Base-by-base conservation (phyloP, 2,797 vertebrate species). In the Diglossa cyanea region DNA sequence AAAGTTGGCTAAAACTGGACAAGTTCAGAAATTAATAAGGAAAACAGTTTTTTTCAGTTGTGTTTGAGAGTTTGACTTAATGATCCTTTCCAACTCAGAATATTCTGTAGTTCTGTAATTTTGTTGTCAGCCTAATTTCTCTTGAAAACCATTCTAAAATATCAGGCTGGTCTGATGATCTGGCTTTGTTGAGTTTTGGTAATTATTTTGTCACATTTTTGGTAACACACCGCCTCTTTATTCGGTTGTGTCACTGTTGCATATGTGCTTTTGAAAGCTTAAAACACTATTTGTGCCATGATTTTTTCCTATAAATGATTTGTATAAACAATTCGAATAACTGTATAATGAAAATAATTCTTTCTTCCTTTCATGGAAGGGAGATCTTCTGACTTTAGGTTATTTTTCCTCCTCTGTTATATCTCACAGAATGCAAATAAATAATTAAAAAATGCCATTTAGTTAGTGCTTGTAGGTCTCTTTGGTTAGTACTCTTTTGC, bases 221-320 rank as follows among this genome's bases (percentile, higher is more conserved):
- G 26, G 19, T 65, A 48, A n/a, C 20, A 15, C 0, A 1, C 31
- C 2, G 0, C 15, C 26, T 39, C 15, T 73, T 88, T 40, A 40
- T 48, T 71, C 9, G 10, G 4, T n/a, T 58, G 19, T 33, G 33
- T 70, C 23, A 9, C 13, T 78, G 26, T 68, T 68, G 39, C 48
- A 5, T 60, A 20, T 30, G 11, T 77, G 33, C 33, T 55, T 7
- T 37, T 83, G 51, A 54, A 65, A 62, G 31, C 24, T 80, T 66
- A 39, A 54, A 73, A 8, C 2, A 2, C 11, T 65, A 0, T 62
- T 91, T 74, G 17, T 89, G 7, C 74, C 1, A 0, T 44, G 37
- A 23, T 40, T 87, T 77, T 58, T 81, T 81, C 1, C 33, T 60
- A 2, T 19, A 31, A 67, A 50, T 7, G 14, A 19, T n/a, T 66